phyloP scores from a whole-genome alignment of 1,140 invertebrate genomes.

The Thalassaphorura encarpata region DNA sequence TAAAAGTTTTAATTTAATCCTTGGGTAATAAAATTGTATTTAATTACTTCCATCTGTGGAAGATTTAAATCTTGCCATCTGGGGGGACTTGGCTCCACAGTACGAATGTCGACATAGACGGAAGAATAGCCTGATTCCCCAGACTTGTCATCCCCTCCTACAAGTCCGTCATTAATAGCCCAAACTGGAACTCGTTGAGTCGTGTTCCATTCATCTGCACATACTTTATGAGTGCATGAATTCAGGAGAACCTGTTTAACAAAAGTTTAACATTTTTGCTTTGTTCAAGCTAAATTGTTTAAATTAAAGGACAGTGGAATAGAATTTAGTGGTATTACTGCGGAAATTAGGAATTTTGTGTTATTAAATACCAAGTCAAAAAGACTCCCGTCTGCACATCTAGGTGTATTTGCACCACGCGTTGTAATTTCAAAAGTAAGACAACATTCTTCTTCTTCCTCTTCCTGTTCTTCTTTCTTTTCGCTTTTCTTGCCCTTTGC shows the following conservation, averaged over 20 bases:
- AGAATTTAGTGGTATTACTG: no score
- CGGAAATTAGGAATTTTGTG: no score
- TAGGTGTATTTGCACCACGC: constrained; percentile 13
- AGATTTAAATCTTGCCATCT: constrained; percentile 29
- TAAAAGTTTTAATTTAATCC: no score
- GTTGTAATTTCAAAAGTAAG: constrained; percentile 26
- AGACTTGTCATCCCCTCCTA: constrained; percentile 14
- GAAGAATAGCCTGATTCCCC: constrained; percentile 8
- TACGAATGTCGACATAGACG: constrained; percentile 22
- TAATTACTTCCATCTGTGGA: constrained; percentile 29
- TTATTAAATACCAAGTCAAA: constrained; percentile 31
- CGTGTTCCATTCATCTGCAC: constrained; percentile 32
- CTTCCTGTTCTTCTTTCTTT: constrained; percentile 19
- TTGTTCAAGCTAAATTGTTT: neutral
- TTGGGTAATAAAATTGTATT: no score
- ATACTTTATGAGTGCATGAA: constrained; percentile 29
- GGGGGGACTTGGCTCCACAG: constrained; percentile 23
- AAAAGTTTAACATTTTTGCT: neutral
- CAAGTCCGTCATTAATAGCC: constrained; percentile 30
- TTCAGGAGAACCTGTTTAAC: constrained; percentile 26
- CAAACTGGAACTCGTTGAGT: constrained; percentile 32
- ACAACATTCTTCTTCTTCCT: constrained; percentile 32
- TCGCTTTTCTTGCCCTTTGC: constrained; percentile 19
- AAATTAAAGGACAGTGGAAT: neutral
- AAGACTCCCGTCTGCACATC: constrained; percentile 26